Evolutionary conservation across 2,797 vertebrate species (phyloP), one percentile per base, ranked within the genome.

Genomic region (Oreochromis grahami): DNA sequence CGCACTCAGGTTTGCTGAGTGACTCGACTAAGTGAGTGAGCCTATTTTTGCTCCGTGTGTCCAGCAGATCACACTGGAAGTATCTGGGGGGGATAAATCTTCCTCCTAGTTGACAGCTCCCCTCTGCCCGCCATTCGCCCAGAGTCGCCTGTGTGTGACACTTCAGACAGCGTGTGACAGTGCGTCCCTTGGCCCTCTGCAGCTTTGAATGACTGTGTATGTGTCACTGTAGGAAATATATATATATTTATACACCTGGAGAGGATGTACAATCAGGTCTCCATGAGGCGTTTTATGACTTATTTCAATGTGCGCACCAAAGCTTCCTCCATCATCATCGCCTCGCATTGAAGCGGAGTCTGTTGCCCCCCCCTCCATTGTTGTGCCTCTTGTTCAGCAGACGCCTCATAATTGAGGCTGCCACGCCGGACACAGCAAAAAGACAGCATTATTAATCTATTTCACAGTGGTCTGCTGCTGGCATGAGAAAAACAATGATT

Each of bases 391-490:
- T 89, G 86, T 93, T 93, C 85, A 48, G 78, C 83, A 89, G 90
- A 89, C 88, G 80, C 91, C 88, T 90, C 90, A 87, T 92, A 93
- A 91, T 88, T 17, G 80, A 89, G 88, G n/a, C 83, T 51, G 90
- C 84, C 85, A 88, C 78, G 19, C 80, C 6, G 12, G 65, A 79
- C 82, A 12, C 84, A 79, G 81, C 85, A 87, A 86, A 38, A 84
- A 41, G 81, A 83, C 83, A 91, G 90, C 91, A 86, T 90, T 88
- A 93, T 93, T 92, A 94, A 95, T 94, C 92, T 83, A 83, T 92
- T 95, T 93, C 91, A 90, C 89, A 88, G 88, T 34, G 70, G 86
- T 77, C 45, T 90, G 88, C 92, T 83, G 86, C 88, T 84, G 60
- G 89, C 78, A 45, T 79, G 80, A 83, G 38, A 80, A 90, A 92